Conservation (phyloP, 1,140 invertebrate genomes). For the Protaetia brevitarsis region DNA sequence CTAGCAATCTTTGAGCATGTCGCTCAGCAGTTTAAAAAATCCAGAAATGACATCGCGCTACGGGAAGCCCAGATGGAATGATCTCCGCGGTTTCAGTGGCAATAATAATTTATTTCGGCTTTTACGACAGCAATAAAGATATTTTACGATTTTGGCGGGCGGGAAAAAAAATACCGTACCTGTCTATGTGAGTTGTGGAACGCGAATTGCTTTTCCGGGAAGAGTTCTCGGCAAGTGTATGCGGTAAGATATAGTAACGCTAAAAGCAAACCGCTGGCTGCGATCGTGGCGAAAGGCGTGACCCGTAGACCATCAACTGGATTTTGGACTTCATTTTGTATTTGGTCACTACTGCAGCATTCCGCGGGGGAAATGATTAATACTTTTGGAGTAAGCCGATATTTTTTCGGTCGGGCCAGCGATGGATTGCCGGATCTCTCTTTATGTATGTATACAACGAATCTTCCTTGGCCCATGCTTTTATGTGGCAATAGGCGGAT, state of each 20-base stretch:
- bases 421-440: neutral
- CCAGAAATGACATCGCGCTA: no score
- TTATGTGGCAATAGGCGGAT: no score
- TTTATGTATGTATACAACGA: no score
- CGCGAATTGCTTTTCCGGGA: neutral
- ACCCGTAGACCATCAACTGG: constrained; percentile 5
- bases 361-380: constrained; percentile 8
- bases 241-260: neutral
- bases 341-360: constrained; percentile 6
- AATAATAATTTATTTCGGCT: constrained; percentile 3
- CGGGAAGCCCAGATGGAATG: no score
- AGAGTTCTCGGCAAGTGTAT: neutral
- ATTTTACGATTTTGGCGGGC: neutral
- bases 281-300: constrained; percentile 11
- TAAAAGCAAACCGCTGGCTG: constrained; percentile 3
- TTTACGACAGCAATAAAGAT: neutral
- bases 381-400: neutral
- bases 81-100: neutral
- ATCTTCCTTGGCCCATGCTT: no score
- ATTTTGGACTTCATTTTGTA: constrained; percentile 9
- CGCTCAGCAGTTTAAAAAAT: no score
- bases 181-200: neutral
- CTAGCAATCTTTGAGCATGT: no score
- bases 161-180: neutral
- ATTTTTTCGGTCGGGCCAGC: neutral